Conservation (phyloP, 2,113 vertebrate species). For the Centropristis striata region DNA sequence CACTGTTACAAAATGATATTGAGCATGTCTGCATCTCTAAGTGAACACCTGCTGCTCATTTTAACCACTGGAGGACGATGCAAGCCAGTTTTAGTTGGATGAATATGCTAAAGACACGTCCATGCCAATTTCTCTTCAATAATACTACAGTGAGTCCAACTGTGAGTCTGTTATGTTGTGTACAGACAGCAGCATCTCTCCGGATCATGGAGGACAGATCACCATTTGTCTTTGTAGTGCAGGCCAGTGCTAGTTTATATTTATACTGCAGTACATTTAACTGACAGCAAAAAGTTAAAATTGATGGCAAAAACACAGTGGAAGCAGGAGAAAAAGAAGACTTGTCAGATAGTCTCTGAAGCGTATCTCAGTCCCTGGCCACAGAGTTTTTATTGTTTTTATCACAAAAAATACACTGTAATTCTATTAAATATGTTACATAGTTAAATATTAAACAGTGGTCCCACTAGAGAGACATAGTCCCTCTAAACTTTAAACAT, state of each 20-base stretch:
- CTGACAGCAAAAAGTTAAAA: background rate
- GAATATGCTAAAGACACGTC: background rate
- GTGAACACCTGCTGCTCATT: slow-evolving; percentile 22
- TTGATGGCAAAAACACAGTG: too few species aligned
- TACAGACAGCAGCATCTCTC: background rate
- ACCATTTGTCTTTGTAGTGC: background rate
- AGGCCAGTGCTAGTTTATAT: background rate
- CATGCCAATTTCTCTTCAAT: background rate
- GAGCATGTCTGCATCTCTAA: background rate
- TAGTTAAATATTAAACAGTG: too few species aligned
- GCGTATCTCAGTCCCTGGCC: too few species aligned
- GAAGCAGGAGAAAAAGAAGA: too few species aligned
- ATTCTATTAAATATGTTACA: too few species aligned
- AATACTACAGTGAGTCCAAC: background rate
- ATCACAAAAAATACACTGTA: too few species aligned
- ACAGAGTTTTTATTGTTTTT: too few species aligned
- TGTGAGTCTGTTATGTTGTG: background rate
- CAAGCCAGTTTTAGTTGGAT: background rate
- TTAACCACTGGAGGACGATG: background rate
- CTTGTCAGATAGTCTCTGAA: too few species aligned
- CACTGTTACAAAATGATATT: background rate
- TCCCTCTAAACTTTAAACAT: too few species aligned
- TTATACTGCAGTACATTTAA: background rate
- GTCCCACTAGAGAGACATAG: too few species aligned
- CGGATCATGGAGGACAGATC: background rate